These are phyloP conservation scores for Cataglyphis albicans DNA, from an alignment of 2,888 invertebrate genomes.

Conservation along the genomic window DNA sequence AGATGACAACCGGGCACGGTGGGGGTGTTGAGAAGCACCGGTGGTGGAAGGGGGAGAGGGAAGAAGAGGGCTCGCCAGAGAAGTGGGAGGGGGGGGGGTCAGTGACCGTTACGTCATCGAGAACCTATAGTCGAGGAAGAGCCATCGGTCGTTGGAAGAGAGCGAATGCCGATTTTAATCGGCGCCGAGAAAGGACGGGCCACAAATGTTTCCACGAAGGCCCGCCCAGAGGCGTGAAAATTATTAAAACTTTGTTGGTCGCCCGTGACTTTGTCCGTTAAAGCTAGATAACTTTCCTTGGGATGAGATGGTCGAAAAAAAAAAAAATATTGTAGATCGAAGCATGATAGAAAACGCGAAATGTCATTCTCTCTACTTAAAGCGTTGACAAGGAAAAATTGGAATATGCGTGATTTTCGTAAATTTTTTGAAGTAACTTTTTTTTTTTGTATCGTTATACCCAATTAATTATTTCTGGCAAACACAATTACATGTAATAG, in stretches of 20 bases:
- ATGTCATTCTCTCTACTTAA: not conserved
- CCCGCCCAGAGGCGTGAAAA: conserved; percentile 41
- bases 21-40: conserved; percentile 66
- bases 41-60: conserved; percentile 62
- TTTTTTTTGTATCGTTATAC: not conserved
- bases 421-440: not conserved
- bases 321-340: not conserved
- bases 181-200: conserved; percentile 21
- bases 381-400: not conserved
- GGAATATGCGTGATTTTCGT: not conserved
- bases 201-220: not conserved
- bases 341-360: not conserved
- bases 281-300: conserved; percentile 1
- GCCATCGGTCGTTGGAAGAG: conserved; percentile 70
- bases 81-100: conserved; percentile 80
- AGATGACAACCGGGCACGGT: conserved; percentile 61
- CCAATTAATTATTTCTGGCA: not conserved
- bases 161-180: conserved; percentile 70
- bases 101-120: conserved; percentile 85
- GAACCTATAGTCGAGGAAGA: conserved; percentile 77
- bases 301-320: not conserved
- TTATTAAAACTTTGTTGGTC: conserved; percentile 12
- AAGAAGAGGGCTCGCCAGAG: conserved; percentile 69
- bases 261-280: not conserved
- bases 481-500: not conserved